Percentiles rank a stretch among this genome's conserved stretches.
Conservation (phyloP, 2,797 vertebrate genomes). For the Sebastes kiyomatsui region DNA sequence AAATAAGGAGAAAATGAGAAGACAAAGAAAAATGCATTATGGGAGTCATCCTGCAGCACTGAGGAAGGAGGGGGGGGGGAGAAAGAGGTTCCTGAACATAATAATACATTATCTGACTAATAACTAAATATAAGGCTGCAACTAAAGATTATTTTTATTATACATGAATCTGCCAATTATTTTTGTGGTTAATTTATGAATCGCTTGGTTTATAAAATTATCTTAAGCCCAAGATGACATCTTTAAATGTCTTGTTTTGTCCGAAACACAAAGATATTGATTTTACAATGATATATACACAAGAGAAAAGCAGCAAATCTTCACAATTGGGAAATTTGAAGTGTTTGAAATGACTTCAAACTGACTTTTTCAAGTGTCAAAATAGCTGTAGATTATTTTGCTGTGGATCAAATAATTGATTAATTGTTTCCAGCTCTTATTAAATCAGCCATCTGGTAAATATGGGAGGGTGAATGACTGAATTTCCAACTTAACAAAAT, state of each 20-base stretch:
- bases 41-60: not conserved
- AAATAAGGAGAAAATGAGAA: not conserved
- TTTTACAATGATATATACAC: not conserved
- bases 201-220: too few relatives aligned
- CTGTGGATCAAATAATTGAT: not conserved
- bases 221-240: too few relatives aligned
- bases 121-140: not conserved
- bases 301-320: not conserved
- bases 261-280: not conserved
- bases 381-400: not conserved
- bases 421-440: not conserved
- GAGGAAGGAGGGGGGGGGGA: not conserved
- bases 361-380: not conserved
- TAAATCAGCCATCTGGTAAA: not conserved
- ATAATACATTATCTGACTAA: not conserved
- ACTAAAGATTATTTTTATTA: too few relatives aligned
- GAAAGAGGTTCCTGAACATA: not conserved
- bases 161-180: too few relatives aligned
- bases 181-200: too few relatives aligned
- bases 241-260: too few relatives aligned
- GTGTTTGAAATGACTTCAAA: not conserved
- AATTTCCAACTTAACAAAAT: not conserved
- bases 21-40: not conserved
- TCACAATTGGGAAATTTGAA: not conserved
- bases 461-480: not conserved